Evolutionary conservation across 2,888 invertebrate species (phyloP).

Genomic region (Helicoverpa assulta): DNA sequence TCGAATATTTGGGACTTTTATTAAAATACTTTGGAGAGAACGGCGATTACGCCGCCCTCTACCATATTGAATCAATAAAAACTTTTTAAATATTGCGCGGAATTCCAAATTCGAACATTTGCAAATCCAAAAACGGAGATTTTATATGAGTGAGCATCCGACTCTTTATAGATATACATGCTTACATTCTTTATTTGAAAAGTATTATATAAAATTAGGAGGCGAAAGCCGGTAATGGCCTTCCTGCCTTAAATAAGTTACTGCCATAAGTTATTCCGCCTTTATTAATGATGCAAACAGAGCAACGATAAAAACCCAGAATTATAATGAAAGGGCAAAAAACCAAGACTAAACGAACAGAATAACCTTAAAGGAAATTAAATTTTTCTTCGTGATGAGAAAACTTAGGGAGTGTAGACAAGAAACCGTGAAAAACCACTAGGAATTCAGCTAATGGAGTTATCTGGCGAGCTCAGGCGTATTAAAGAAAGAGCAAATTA

Average conservation of each 20-base stretch:
- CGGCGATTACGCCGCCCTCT: conserved; percentile 24
- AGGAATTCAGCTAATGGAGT: conserved; percentile 72
- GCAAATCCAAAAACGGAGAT: conserved; percentile 11
- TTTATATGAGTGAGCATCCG: not conserved
- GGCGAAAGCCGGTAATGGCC: conserved; percentile 62
- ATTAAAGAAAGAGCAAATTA: conserved; percentile 68
- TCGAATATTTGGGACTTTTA: conserved; percentile 51
- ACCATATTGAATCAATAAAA: conserved; percentile 58
- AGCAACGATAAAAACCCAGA: conserved; percentile 66
- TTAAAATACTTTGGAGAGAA: conserved; percentile 59
- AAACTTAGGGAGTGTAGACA: conserved; percentile 69
- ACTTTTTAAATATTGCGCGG: conserved; percentile 57
- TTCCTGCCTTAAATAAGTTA: conserved; percentile 67
- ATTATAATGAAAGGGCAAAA: conserved; percentile 64
- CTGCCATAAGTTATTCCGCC: conserved; percentile 65
- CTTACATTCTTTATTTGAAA: conserved; percentile 43
- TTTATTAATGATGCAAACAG: conserved; percentile 73
- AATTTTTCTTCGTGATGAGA: conserved; percentile 74
- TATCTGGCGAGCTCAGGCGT: conserved; percentile 66
- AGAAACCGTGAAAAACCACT: conserved; percentile 71
- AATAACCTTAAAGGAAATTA: conserved; percentile 71
- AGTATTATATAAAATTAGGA: conserved; percentile 35
- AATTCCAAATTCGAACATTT: conserved; percentile 45
- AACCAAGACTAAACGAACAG: conserved; percentile 61
- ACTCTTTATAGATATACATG: conserved; percentile 4